Percentiles rank a stretch among this genome's conserved stretches.
Evolutionary conservation across 92 coral and sea anemone species (phyloP).

Genomic region (Heteractis magnifica): DNA sequence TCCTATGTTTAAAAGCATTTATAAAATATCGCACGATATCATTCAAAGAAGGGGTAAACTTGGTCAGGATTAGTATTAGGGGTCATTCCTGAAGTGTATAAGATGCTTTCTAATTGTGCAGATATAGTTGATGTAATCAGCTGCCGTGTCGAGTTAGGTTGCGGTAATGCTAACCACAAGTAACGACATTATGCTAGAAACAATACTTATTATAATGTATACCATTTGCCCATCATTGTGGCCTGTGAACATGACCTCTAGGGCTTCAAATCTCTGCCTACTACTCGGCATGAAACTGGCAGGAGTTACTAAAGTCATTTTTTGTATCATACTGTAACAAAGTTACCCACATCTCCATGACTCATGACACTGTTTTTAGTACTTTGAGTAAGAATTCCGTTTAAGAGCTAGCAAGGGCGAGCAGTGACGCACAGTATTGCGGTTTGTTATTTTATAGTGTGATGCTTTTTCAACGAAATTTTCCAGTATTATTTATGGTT

Average conservation of each 20-base stretch:
- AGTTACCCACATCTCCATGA: not conserved
- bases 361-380: not conserved
- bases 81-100: too few relatives aligned
- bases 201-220: not conserved
- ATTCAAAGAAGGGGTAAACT: too few relatives aligned
- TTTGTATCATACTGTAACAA: not conserved
- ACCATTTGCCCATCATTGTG: not conserved
- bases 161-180: not conserved
- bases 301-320: not conserved
- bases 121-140: slow-evolving; percentile 5
- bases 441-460: not conserved
- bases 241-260: slow-evolving; percentile 6
- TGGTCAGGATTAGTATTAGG: too few relatives aligned
- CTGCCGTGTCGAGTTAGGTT: not conserved
- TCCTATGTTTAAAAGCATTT: too few relatives aligned
- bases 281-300: not conserved
- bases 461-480: not conserved
- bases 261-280: not conserved
- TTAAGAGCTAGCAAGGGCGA: not conserved
- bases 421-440: not conserved
- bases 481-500: not conserved
- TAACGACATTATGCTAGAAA: not conserved
- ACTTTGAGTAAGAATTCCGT: not conserved
- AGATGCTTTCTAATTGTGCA: not conserved
- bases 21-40: too few relatives aligned